Evolutionary conservation across 2,888 invertebrate genomes (phyloP).

Genomic region (Metalampra italica): DNA sequence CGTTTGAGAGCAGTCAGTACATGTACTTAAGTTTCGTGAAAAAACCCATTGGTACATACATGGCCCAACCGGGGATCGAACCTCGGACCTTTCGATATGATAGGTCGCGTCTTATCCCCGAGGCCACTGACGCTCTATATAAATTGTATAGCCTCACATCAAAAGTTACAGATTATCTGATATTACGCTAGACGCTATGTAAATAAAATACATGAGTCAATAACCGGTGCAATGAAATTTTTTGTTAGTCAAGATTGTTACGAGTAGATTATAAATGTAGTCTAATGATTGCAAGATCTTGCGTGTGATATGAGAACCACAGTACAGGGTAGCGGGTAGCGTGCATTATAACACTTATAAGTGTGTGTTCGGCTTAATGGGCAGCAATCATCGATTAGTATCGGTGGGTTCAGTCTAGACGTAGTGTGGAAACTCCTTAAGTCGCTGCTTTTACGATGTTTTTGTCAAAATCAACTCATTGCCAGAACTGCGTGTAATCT

Average conservation of each 20-base stretch:
- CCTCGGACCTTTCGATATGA: no score
- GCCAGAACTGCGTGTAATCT: no score
- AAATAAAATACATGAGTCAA: background rate
- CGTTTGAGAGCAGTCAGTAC: no score
- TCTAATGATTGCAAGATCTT: slow-evolving; percentile 1
- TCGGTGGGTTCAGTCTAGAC: slow-evolving; percentile 18
- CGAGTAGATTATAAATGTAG: background rate
- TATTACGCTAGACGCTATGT: no score
- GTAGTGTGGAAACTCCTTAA: background rate
- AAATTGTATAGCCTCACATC: background rate
- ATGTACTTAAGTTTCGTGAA: no score
- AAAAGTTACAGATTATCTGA: background rate
- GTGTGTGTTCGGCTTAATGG: slow-evolving; percentile 14
- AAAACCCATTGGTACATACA: no score
- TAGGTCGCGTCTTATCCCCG: no score
- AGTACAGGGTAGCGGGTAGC: slow-evolving; percentile 7
- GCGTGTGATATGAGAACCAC: slow-evolving; percentile 2
- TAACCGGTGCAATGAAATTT: background rate
- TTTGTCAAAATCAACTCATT: no score
- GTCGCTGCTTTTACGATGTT: no score
- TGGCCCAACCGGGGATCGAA: no score
- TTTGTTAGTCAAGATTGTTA: background rate
- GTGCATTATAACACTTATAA: slow-evolving; percentile 5
- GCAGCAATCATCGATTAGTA: slow-evolving; percentile 25
- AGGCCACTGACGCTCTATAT: no score